phyloP scores from a whole-genome alignment of 1,140 invertebrate genomes.

The Pygmarrhopalites habei region DNA sequence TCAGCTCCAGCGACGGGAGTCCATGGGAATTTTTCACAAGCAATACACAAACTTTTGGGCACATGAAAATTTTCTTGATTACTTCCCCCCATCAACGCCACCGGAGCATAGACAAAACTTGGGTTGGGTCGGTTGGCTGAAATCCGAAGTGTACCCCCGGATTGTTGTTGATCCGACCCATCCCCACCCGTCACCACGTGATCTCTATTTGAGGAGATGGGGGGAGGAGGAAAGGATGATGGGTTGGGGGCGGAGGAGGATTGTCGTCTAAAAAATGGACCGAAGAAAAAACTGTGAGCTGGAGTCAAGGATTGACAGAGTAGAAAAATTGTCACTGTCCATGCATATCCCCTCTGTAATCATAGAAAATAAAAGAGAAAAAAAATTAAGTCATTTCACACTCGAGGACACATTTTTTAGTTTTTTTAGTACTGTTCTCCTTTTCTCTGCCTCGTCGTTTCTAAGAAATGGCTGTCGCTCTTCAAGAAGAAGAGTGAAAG shows the following conservation, averaged over 20 bases:
- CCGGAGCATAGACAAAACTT: not conserved
- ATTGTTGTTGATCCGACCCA: not conserved
- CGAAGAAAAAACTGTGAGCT: constrained; percentile 10
- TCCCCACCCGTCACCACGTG: not conserved
- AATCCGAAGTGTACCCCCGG: not conserved
- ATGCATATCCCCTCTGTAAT: not conserved
- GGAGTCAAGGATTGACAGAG: not conserved
- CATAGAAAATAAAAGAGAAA: not conserved
- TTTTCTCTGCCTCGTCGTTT: no score
- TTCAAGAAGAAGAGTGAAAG: no score
- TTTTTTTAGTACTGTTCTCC: no score
- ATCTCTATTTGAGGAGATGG: not conserved
- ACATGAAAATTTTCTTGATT: constrained; percentile 25
- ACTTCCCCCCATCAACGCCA: no score
- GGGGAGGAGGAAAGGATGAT: not conserved
- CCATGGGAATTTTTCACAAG: constrained; percentile 38
- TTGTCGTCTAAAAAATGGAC: constrained; percentile 2
- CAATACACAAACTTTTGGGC: constrained; percentile 29
- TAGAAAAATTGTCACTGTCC: not conserved
- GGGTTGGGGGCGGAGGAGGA: not conserved
- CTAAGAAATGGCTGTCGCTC: no score
- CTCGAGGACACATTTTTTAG: no score
- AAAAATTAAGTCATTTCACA: no score
- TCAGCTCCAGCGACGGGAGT: constrained; percentile 31
- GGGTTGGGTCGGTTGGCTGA: not conserved